phyloP scores from a whole-genome alignment of 2,113 vertebrate genomes.

The Sorex fumeus region DNA sequence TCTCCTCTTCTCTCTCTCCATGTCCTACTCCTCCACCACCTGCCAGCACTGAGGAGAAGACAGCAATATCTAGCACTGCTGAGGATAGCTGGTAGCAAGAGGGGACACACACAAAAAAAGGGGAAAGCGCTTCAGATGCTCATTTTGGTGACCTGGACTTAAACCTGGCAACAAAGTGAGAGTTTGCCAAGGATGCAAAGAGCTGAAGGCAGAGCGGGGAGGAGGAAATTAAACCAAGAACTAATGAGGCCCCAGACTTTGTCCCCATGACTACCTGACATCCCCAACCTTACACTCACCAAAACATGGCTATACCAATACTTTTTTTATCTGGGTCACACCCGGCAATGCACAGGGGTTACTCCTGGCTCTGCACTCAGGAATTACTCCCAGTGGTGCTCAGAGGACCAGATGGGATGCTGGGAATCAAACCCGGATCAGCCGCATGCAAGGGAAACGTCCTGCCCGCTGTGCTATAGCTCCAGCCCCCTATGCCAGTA shows the following conservation, averaged over 20 bases:
- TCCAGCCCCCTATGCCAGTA: not conserved
- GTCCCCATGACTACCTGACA: not conserved
- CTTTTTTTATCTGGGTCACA: too few relatives aligned
- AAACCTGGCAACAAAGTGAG: not conserved
- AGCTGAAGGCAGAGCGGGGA: not conserved
- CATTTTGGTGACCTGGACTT: not conserved
- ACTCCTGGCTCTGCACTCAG: too few relatives aligned
- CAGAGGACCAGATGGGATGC: too few relatives aligned
- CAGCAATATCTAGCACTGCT: not conserved
- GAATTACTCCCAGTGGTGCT: too few relatives aligned
- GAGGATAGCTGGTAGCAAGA: not conserved
- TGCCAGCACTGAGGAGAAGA: not conserved
- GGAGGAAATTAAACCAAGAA: not conserved
- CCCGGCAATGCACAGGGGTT: too few relatives aligned
- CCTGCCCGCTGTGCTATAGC: too few relatives aligned
- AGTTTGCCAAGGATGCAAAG: not conserved
- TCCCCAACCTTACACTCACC: not conserved
- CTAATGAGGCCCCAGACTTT: too few relatives aligned
- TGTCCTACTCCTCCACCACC: not conserved
- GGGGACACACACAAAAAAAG: too few relatives aligned
- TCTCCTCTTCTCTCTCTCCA: not conserved
- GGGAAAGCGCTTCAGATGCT: not conserved
- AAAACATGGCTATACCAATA: not conserved
- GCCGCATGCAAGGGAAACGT: too few relatives aligned
- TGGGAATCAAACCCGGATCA: too few relatives aligned